phyloP scores from a whole-genome alignment of 2,797 vertebrate species.

The Aratinga solstitialis region DNA sequence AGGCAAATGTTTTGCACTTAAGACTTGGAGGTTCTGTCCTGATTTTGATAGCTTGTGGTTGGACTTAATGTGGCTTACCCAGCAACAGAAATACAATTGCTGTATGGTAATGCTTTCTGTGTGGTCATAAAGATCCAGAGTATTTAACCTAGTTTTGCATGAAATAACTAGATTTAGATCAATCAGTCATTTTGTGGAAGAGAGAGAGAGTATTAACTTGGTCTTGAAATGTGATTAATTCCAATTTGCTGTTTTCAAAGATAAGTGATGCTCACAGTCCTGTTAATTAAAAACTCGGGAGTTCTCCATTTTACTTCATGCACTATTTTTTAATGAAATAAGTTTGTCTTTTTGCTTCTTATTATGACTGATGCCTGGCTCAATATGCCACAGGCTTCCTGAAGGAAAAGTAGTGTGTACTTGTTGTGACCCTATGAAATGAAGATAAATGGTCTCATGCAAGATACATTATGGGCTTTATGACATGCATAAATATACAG shows the following conservation, averaged over 20 bases:
- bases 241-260: constrained; percentile 61
- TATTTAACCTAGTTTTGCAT: constrained; percentile 65
- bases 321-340: constrained; percentile 43
- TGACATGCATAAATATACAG: constrained; percentile 63
- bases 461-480: constrained; percentile 72
- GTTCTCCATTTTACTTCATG: constrained; percentile 53
- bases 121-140: constrained; percentile 57
- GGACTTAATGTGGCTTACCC: background rate
- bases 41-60: background rate
- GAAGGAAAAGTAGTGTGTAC: constrained; percentile 65
- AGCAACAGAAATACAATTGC: constrained; percentile 12
- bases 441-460: constrained; percentile 69
- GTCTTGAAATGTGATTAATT: constrained; percentile 69
- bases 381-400: constrained; percentile 52
- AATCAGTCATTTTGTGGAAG: constrained; percentile 57
- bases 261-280: constrained; percentile 47
- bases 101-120: constrained; percentile 58
- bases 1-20: background rate
- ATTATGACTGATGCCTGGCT: constrained; percentile 51
- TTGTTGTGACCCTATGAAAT: constrained; percentile 72
- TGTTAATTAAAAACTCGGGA: constrained; percentile 64
- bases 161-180: constrained; percentile 69
- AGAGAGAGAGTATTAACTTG: constrained; percentile 59
- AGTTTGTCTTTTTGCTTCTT: constrained; percentile 55
- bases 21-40: background rate